Evolutionary conservation across 2,113 vertebrate genomes (phyloP), one percentile per base, ranked within the genome.

Genomic region (Tyto alba): DNA sequence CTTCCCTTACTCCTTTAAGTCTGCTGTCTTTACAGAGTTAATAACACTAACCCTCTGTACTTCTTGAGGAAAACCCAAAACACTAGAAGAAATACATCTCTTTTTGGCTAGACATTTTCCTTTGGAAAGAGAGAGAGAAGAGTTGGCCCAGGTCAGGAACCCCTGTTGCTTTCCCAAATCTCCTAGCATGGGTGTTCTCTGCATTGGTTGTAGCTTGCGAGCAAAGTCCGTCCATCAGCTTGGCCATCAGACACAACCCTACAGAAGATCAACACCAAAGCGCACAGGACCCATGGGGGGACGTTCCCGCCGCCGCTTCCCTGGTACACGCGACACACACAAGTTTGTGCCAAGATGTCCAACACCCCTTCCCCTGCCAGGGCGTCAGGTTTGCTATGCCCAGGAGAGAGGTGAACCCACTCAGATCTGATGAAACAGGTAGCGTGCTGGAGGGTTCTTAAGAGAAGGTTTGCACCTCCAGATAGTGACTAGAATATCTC

Each of bases 141-240:
- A 85, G 90, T 84, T 88, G 94, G 41, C 64, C 85, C 64, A 73
- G 63, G 86, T 62, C 57, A 47, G n/a, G 86, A 90, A 20, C 53
- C 85, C 76, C 27, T 23, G 13, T 30, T 93, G 40, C 88, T 96
- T 91, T 64, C 91, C 78, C 30, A 30, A 4, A 56, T 48, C 53
- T 79, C 64, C 36, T 92, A 66, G 53, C 16, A 59, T 13, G 6
- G n/a, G 20, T 82, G 59, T 26, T 87, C 56, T 82, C 66, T 72
- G 36, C 29, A 7, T 32, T 7, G 14, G 69, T 41, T 63, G 57
- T 68, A 66, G 45, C 68, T 62, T 38, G 45, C 40, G 52, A 74
- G 71, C 34, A n/a, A 64, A 57, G 16, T 38, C 16, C 14, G 12
- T 45, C 26, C 50, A 22, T 91, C 25, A 38, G 48, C 69, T 38